Conservation (phyloP, 2,797 vertebrate genomes). For the Cynodonichthys magdalenae region DNA sequence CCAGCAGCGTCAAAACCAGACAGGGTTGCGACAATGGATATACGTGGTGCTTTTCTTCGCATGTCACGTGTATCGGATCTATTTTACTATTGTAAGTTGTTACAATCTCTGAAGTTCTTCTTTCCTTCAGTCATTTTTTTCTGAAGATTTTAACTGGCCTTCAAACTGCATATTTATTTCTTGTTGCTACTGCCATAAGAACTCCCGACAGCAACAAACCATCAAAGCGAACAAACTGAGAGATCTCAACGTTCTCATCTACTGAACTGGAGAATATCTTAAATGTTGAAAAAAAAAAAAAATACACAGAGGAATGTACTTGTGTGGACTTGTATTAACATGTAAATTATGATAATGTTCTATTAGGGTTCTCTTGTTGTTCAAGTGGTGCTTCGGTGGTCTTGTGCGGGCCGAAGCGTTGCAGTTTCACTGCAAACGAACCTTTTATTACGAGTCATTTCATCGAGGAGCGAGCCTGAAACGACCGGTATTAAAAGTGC, state of each 20-base stretch:
- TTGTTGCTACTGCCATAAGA: conserved; percentile 60
- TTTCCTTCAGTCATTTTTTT: conserved; percentile 33
- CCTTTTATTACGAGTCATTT: conserved; percentile 35
- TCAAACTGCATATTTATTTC: conserved; percentile 55
- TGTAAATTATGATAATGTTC: conserved; percentile 60
- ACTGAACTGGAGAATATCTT: conserved; percentile 56
- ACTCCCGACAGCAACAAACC: conserved; percentile 53
- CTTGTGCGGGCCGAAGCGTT: conserved; percentile 43
- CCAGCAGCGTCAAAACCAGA: conserved; percentile 10
- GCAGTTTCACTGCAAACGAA: conserved; percentile 34
- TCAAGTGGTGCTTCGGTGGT: conserved; percentile 66
- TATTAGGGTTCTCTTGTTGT: conserved; percentile 57
- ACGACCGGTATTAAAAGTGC: conserved; percentile 1
- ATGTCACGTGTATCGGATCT: conserved; percentile 43
- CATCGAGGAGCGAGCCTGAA: conserved; percentile 25
- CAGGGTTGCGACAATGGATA: conserved; percentile 39
- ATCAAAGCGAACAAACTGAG: conserved; percentile 55
- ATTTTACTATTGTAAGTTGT: conserved; percentile 12
- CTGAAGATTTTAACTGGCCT: conserved; percentile 44
- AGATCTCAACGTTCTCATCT: conserved; percentile 43
- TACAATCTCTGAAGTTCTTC: conserved; percentile 15
- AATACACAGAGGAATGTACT: conserved; percentile 77
- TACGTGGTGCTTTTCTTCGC: conserved; percentile 60
- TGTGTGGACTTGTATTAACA: conserved; percentile 72
- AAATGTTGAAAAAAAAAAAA: conserved; percentile 66